A percentile compares a stretch with the other conserved stretches of the same genome.
Conservation (phyloP, 2,888 invertebrate species). For the Notocelia uddmanniana region DNA sequence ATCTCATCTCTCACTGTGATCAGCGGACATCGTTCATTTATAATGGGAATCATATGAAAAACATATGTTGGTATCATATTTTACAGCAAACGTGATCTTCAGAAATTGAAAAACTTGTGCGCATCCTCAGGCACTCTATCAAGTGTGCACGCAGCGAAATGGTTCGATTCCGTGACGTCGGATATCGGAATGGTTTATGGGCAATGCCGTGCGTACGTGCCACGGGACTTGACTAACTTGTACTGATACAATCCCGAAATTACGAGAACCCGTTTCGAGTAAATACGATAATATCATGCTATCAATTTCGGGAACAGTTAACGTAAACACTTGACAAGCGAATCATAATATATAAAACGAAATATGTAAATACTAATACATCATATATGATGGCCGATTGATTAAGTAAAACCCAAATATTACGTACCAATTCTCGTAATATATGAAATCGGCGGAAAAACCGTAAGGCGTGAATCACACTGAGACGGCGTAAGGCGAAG, state of each 20-base stretch:
- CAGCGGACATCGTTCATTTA: background rate
- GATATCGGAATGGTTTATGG: conserved; percentile 76
- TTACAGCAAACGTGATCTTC: conserved; percentile 9
- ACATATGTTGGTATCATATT: background rate
- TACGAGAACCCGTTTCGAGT: conserved; percentile 10
- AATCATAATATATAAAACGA: background rate
- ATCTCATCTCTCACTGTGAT: conserved; percentile 43
- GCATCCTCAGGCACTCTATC: conserved; percentile 22
- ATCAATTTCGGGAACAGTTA: background rate
- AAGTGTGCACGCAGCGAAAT: conserved; percentile 52
- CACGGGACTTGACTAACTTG: conserved; percentile 48
- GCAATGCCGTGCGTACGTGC: conserved; percentile 70
- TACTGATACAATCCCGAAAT: conserved; percentile 18
- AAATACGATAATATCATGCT: background rate
- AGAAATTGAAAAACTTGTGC: conserved; percentile 15
- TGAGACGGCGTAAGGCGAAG: too few species aligned
- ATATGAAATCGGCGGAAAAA: too few species aligned
- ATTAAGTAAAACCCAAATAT: too few species aligned
- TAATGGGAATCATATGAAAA: background rate
- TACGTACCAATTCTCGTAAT: too few species aligned
- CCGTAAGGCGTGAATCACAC: too few species aligned
- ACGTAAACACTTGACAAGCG: background rate
- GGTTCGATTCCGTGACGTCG: conserved; percentile 64
- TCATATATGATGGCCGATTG: too few species aligned
- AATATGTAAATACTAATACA: background rate